These are phyloP conservation scores for Eutolmus rufibarbis DNA, from an alignment of 2,888 invertebrate species.

Conservation along the genomic window DNA sequence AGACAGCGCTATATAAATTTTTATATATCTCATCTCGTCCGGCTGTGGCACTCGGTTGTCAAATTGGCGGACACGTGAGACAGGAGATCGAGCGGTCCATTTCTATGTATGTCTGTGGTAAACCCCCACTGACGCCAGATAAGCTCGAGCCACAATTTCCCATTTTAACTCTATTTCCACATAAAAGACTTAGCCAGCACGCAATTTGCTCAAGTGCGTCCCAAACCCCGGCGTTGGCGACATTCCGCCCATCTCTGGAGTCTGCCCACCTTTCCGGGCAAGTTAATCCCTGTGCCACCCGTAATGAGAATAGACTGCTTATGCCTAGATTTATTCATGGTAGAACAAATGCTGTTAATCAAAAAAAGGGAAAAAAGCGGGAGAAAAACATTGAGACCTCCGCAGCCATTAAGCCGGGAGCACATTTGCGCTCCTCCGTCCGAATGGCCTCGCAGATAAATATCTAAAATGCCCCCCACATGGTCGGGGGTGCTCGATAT, in stretches of 20 bases:
- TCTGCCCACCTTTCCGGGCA: not conserved
- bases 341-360: not conserved
- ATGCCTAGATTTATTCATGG: conserved; percentile 1
- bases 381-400: not conserved
- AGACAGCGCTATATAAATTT: too few species aligned
- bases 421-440: conserved; percentile 10
- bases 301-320: conserved; percentile 31
- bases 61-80: too few species aligned
- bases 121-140: not conserved
- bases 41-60: too few species aligned
- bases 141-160: not conserved
- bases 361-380: not conserved
- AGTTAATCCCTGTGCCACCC: not conserved
- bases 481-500: not conserved
- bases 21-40: too few species aligned
- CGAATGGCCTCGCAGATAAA: conserved; percentile 6
- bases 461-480: not conserved
- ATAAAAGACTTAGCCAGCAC: not conserved
- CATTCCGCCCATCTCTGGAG: not conserved
- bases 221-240: not conserved
- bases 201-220: not conserved
- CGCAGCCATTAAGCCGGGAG: not conserved
- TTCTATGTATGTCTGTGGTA: too few species aligned
- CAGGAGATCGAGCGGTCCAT: too few species aligned
- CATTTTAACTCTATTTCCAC: not conserved